Evolutionary conservation across 1,140 invertebrate species (phyloP), one percentile per base, ranked within the genome.

Genomic region (Euura saliciscinereae): DNA sequence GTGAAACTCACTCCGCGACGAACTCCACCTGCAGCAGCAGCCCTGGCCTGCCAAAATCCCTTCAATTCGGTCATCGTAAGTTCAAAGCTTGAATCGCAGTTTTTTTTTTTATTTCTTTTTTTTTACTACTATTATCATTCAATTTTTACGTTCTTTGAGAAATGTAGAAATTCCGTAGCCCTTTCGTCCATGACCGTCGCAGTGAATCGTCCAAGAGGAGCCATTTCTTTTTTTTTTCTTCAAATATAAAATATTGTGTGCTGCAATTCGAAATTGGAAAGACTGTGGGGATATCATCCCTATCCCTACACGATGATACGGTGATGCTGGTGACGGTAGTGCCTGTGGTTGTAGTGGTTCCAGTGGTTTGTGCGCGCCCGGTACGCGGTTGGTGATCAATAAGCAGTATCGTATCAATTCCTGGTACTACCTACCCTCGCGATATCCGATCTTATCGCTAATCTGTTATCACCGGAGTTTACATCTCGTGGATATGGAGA

Each of bases 31-130:
- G 74, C 76, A 81, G 74, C 82, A 79, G 83, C 85, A 84, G 83
- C 78, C 84, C 86, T 87, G 86, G 85, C 85, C 86, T 87, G 84
- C 82, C 85, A 85, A 82, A 85, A 87, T 85, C 85, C 84, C 80
- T 87, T 87, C 82, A 83, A 87, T 78, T 86, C 85, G 79, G 86
- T 86, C 82, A 87, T 87, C 85, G 86, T 87, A 85, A 87, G 86
- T 87, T 74, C 64, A 11, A 59, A 59, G 13, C 51, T 59, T 59
- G 13, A 59, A n/a, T 59, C 51, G 28, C 28, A 28, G 28, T 28
- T 28, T 28, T 28, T 28, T 28, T 28, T 28, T 1, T n/a, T n/a
- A n/a, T 28, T 28, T 28, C 13, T 59, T 5, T 11, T 59, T 59
- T 59, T n/a, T 59, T 59, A n/a, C n/a, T 4, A 59, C 13, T 59